These are phyloP conservation scores for Hippopotamyrus pictus DNA, from an alignment of 2,797 vertebrate species.

Conservation along the genomic window DNA sequence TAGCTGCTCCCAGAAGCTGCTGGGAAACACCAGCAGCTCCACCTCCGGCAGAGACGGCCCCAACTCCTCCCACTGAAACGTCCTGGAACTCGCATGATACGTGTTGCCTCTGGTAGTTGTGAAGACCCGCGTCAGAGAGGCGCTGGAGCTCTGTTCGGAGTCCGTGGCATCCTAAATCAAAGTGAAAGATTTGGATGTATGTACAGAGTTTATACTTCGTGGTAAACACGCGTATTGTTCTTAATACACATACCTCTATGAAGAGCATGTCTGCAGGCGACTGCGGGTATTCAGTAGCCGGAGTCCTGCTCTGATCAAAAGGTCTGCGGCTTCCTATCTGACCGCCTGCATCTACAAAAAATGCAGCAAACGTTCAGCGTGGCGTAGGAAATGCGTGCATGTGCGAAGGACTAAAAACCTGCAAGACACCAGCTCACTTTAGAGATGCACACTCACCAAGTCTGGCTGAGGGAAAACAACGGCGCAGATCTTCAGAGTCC, in stretches of 20 bases:
- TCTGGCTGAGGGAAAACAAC: conserved; percentile 29
- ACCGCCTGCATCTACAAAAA: neutral
- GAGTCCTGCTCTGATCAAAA: neutral
- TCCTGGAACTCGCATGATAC: neutral
- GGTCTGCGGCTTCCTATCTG: neutral
- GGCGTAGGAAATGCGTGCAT: neutral
- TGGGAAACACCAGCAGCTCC: neutral
- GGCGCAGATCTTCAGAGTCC: conserved; percentile 43
- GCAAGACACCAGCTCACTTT: no score
- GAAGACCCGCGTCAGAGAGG: neutral
- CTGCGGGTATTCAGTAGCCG: neutral
- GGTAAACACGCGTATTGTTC: neutral
- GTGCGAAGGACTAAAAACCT: neutral
- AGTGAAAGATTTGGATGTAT: neutral
- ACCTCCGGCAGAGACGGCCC: neutral
- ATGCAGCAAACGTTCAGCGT: neutral
- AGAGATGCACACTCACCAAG: conserved; percentile 25
- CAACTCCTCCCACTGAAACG: neutral
- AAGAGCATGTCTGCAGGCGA: neutral
- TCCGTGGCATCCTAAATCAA: neutral
- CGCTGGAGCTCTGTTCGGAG: neutral
- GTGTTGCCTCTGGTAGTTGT: neutral
- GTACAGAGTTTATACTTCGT: neutral
- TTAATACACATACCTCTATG: conserved; percentile 3
- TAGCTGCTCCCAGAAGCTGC: neutral